Percentiles rank a stretch among this genome's conserved stretches.
These are phyloP conservation scores for Oreocharis arfaki DNA, from an alignment of 2,113 vertebrate species.

Conservation along the genomic window DNA sequence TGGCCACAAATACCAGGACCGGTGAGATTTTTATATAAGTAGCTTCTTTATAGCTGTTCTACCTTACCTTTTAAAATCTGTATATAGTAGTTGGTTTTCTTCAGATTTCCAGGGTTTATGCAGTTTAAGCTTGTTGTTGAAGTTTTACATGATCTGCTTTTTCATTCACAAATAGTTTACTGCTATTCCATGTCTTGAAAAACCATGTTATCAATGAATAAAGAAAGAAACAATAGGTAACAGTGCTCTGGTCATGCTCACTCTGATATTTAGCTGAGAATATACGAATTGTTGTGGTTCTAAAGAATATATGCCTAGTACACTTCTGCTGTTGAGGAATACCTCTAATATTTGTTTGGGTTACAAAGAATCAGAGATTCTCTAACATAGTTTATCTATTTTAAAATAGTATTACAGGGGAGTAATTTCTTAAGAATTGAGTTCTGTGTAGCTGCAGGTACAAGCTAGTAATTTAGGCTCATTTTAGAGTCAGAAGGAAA, in stretches of 20 bases:
- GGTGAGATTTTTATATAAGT: conserved; percentile 65
- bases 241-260: not conserved
- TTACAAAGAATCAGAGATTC: not conserved
- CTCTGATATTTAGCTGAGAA: not conserved
- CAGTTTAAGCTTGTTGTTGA: not conserved
- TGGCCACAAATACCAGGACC: conserved; percentile 70
- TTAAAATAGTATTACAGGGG: not conserved
- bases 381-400: not conserved
- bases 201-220: not conserved
- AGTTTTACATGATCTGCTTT: not conserved
- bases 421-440: not conserved
- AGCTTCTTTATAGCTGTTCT: not conserved
- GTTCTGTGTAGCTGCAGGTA: not conserved
- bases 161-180: not conserved
- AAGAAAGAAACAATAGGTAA: not conserved
- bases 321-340: not conserved
- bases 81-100: not conserved
- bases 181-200: not conserved
- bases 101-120: not conserved
- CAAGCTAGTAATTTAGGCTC: not conserved
- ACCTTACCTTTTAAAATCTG: not conserved
- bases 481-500: not conserved
- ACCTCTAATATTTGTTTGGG: not conserved
- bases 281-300: not conserved
- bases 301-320: not conserved